A percentile compares a stretch with the other conserved stretches of the same genome.
These are phyloP conservation scores for Magallana nippona DNA, from an alignment of 2,888 invertebrate genomes.

Conservation along the genomic window DNA sequence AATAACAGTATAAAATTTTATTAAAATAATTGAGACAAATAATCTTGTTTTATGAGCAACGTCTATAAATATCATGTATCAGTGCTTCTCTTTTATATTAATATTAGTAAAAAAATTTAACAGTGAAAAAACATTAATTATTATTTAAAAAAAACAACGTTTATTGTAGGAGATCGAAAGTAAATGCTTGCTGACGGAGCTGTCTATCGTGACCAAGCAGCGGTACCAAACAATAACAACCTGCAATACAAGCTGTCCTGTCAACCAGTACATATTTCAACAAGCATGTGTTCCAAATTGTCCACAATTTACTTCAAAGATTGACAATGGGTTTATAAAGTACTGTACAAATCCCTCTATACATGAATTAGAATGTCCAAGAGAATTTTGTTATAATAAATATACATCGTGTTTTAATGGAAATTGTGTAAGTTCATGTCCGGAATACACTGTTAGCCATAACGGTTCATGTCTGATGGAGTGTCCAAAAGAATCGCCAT, in stretches of 20 bases:
- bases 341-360: neutral
- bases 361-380: neutral
- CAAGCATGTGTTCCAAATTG: neutral
- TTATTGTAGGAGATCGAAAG: neutral
- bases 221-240: neutral
- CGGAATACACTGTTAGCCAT: conserved; percentile 31
- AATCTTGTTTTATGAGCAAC: too few relatives aligned
- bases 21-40: too few relatives aligned
- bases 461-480: conserved; percentile 22
- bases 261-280: neutral
- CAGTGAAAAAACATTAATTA: neutral
- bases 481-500: conserved; percentile 24
- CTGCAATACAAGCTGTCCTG: neutral
- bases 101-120: too few relatives aligned
- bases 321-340: conserved; percentile 14
- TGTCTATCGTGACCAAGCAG: neutral
- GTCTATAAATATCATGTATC: too few relatives aligned
- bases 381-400: neutral
- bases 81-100: too few relatives aligned
- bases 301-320: neutral
- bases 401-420: neutral
- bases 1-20: too few relatives aligned
- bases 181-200: neutral
- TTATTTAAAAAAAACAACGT: neutral
- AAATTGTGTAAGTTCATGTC: conserved; percentile 30